Evolutionary conservation across 2,888 invertebrate species (phyloP), one percentile per base, ranked within the genome.

Genomic region (Sarcophaga caerulescens): DNA sequence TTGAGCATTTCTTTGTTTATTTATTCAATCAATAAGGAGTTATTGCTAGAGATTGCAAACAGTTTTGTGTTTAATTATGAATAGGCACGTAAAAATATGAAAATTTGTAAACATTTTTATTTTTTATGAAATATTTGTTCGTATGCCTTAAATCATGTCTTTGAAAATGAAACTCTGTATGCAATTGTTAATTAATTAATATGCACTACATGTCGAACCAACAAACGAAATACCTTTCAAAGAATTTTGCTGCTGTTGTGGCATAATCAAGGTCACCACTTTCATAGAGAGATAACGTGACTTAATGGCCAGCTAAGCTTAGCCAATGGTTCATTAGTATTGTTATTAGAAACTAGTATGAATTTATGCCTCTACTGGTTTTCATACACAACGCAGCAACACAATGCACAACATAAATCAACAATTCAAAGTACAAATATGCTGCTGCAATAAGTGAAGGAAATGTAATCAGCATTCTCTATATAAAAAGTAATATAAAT

Each of bases 271-370:
- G 85, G 85, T 81, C 83, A 83, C 57, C 47, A 52, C 66, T 83
- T 81, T 69, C 23, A 81, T 69, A 83, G 80, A 83, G 74, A 86
- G 77, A 78, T 86, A 83, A 81, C 85, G 83, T 86, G 85, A 74
- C 70, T 80, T 35, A 73, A 77, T 83, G 75, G 63, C 60, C 60
- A 83, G 17, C 10, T 35, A 35, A 35, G 35, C 35, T 35, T 35
- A 35, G 35, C 35, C 35, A 35, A 35, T 35, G 35, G 35, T 10
- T 81, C 17, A 17, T 25, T n/a, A 52, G 17, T 52, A 52, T 52
- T 52, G 12, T 14, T 4, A 52, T 14, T 52, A 52, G 35, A 14
- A 52, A 52, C 52, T 17, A 52, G 52, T 52, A 52, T 52, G 10
- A 5, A 52, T 52, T 4, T 17, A 52, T 52, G 52, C 2, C 12